phyloP scores from a whole-genome alignment of 1,140 invertebrate species.

The Drosophila lacertosa region DNA sequence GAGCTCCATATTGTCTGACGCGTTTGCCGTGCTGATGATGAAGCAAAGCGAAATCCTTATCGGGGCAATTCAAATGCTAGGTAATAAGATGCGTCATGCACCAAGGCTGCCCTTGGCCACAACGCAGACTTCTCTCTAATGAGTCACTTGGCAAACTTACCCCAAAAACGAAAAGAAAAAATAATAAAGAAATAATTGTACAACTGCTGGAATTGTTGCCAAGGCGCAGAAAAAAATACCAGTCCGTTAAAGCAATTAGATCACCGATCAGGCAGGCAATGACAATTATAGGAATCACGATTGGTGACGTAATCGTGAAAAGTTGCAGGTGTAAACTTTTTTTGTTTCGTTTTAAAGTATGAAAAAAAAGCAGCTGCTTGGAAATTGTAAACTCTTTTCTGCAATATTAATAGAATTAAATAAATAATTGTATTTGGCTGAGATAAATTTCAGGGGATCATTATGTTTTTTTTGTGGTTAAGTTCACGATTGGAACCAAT shows the following conservation, averaged over 20 bases:
- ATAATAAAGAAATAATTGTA: neutral
- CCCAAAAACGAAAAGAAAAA: slow-evolving; percentile 12
- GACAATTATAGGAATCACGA: slow-evolving; percentile 6
- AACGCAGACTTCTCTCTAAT: slow-evolving; percentile 17
- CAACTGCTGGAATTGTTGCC: slow-evolving; percentile 4
- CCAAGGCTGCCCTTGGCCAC: slow-evolving; percentile 24
- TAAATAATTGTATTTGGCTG: no score
- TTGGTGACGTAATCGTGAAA: slow-evolving; percentile 7
- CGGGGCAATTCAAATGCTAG: slow-evolving; percentile 17
- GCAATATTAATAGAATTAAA: no score
- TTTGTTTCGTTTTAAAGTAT: no score
- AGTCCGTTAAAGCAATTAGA: slow-evolving; percentile 54
- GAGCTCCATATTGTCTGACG: slow-evolving; percentile 14
- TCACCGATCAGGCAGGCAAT: slow-evolving; percentile 31
- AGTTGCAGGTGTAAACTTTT: neutral
- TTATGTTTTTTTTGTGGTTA: no score
- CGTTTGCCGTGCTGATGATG: neutral
- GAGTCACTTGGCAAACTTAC: slow-evolving; percentile 32
- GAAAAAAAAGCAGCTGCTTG: no score
- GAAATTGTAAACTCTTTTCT: no score
- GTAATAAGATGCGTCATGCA: slow-evolving; percentile 36
- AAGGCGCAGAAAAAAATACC: slow-evolving; percentile 9
- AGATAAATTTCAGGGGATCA: no score
- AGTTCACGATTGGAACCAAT: no score
- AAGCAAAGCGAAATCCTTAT: slow-evolving; percentile 21